Base-by-base conservation (phyloP, 2,113 vertebrate species). In the Rynchops niger region DNA sequence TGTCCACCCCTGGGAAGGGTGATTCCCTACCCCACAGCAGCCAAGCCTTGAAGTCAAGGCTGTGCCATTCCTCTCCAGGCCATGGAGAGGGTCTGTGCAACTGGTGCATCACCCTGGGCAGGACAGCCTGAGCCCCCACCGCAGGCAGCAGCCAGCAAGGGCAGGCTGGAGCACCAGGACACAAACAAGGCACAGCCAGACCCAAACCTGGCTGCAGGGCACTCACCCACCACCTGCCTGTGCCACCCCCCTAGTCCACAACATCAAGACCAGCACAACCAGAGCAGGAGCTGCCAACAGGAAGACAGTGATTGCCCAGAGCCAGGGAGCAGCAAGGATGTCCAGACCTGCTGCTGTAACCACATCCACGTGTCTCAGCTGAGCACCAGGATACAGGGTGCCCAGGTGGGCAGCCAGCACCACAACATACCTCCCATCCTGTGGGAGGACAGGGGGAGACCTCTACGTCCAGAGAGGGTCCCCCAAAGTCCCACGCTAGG, bases 401-500 rank as follows among this genome's bases (percentile, higher is more conserved):
- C 82, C 78, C 90, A 80, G 40, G 15, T 23, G 30, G 66, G 79
- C 52, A 94, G 52, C 61, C 92, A 97, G 96, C 95, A 97, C 96
- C 96, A 94, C 78, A 88, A 88, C 66, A 58, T 34, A 61, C 30
- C 95, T 93, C 93, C 95, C 96, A 91, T 72, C 12, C 62, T 5
- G 15, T 17, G 71, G 90, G 96, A 96, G 78, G 71, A n/a, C 22
- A 88, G 42, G 9, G 70, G 78, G 67, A 88, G 45, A 78, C 79
- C 88, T 76, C 85, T 45, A 23, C 2, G 2, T 80, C 70, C 90
- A 82, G 58, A 82, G 17, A 83, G 18, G n/a, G 40, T 49, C 47
- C 43, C 86, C 96, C 70, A 52, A 49, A 27, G 63, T 86, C 66
- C 90, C 84, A 87, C 0, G 1, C 95, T 98, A 99, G 93, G 98